Conservation (phyloP, 2,888 invertebrate genomes). For the Drosophila infuscata region DNA sequence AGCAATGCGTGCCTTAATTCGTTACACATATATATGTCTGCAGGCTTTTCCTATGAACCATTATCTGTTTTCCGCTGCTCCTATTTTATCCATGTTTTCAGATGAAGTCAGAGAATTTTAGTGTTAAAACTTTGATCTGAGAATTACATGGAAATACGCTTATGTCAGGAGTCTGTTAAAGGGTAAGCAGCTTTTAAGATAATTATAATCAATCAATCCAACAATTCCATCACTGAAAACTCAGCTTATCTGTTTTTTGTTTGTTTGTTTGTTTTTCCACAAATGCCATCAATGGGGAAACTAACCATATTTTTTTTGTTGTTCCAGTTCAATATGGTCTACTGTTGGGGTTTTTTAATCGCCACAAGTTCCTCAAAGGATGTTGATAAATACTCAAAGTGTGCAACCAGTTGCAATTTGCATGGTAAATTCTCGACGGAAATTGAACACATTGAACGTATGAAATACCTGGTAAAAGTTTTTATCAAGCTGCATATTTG, state of each 20-base stretch:
- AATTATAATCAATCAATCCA: neutral
- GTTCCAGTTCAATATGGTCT: neutral
- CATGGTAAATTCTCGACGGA: slow-evolving; percentile 20
- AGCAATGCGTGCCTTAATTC: slow-evolving; percentile 41
- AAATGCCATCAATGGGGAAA: neutral
- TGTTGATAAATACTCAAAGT: slow-evolving; percentile 23
- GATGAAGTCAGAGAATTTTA: no score
- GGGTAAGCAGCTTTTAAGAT: neutral
- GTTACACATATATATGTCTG: neutral
- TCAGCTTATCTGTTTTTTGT: neutral
- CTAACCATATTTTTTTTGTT: neutral
- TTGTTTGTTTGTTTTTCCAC: neutral
- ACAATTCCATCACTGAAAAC: neutral
- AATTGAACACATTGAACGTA: slow-evolving; percentile 38
- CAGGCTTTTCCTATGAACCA: neutral
- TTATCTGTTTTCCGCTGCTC: slow-evolving; percentile 12
- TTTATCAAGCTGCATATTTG: slow-evolving; percentile 24
- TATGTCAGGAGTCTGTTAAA: neutral
- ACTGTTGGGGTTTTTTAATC: slow-evolving; percentile 7
- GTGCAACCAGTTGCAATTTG: slow-evolving; percentile 31
- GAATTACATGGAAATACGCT: neutral
- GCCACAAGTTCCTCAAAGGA: slow-evolving; percentile 4
- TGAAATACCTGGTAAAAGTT: slow-evolving; percentile 36
- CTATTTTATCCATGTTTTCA: neutral
- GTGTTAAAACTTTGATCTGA: neutral